Conservation (phyloP, 2,113 vertebrate genomes). For the Istiophorus platypterus region DNA sequence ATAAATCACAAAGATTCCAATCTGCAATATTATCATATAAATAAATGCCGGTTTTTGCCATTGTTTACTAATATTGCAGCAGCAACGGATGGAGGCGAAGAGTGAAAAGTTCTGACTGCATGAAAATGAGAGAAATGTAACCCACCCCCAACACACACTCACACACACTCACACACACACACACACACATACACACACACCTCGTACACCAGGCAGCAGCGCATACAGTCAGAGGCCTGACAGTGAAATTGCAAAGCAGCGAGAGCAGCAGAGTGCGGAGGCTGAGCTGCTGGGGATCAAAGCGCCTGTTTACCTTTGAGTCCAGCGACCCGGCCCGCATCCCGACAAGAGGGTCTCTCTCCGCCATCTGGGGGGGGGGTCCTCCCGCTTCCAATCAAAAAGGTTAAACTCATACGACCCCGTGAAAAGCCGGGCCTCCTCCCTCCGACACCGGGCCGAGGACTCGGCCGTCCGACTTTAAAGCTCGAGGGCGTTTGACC, state of each 20-base stretch:
- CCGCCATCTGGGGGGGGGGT: no score
- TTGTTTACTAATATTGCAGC: slow-evolving; percentile 3
- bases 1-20: background rate
- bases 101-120: slow-evolving; percentile 18
- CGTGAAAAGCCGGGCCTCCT: background rate
- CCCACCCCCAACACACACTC: no score
- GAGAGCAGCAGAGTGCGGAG: slow-evolving; percentile 58
- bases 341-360: slow-evolving; percentile 35
- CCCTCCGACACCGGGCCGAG: background rate
- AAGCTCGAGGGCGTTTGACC: background rate
- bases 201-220: slow-evolving; percentile 1
- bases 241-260: slow-evolving; percentile 57
- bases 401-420: slow-evolving; percentile 54
- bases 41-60: background rate
- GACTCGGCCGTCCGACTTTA: background rate
- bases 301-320: slow-evolving; percentile 71
- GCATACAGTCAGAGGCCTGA: slow-evolving; percentile 44
- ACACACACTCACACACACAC: no score
- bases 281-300: slow-evolving; percentile 67
- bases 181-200: no score
- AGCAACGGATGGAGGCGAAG: background rate
- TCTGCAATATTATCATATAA: background rate
- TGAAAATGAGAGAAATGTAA: slow-evolving; percentile 41
- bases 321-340: slow-evolving; percentile 57
- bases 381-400: slow-evolving; percentile 62